These are phyloP conservation scores for Pandemis heparana DNA, from an alignment of 2,888 invertebrate genomes.

Conservation along the genomic window DNA sequence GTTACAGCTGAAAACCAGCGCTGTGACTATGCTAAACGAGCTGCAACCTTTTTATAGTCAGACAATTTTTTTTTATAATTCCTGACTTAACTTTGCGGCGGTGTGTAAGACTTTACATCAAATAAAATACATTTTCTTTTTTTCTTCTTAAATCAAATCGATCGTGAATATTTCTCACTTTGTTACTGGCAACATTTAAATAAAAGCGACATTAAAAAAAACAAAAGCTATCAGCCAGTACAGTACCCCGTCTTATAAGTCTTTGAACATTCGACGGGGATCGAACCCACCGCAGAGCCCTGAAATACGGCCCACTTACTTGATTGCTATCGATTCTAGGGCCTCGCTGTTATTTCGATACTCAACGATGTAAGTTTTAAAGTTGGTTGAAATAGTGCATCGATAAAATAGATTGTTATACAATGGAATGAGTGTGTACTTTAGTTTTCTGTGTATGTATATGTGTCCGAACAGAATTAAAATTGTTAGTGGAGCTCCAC, in stretches of 20 bases:
- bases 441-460: too few species aligned
- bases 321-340: conserved; percentile 58
- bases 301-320: conserved; percentile 68
- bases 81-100: too few species aligned
- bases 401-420: not conserved
- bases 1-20: too few species aligned
- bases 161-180: not conserved
- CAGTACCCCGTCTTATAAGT: conserved; percentile 26
- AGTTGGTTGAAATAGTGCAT: not conserved
- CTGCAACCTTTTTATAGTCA: too few species aligned
- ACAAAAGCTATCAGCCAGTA: not conserved
- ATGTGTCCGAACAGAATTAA: too few species aligned
- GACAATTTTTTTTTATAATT: too few species aligned
- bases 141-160: too few species aligned
- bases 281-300: conserved; percentile 49
- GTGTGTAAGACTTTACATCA: too few species aligned
- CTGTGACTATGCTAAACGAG: too few species aligned
- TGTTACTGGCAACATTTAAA: not conserved
- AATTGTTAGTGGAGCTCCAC: too few species aligned
- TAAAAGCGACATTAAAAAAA: not conserved
- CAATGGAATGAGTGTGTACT: too few species aligned
- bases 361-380: conserved; percentile 40
- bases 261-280: not conserved
- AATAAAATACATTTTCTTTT: too few species aligned
- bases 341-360: conserved; percentile 47